phyloP scores from a whole-genome alignment of 2,888 invertebrate species.

The Atrina japonica region DNA sequence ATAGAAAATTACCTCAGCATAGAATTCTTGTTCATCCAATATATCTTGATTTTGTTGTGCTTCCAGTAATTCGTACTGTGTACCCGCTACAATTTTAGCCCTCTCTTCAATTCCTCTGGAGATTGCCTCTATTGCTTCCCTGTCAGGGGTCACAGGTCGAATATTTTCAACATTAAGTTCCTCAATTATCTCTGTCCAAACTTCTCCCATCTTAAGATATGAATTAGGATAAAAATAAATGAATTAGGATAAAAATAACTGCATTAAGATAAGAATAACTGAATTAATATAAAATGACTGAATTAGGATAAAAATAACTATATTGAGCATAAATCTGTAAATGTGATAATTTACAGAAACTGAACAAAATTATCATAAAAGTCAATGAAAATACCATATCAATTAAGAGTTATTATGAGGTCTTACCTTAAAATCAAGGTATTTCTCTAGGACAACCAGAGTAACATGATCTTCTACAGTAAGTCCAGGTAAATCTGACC shows the following conservation, averaged over 20 bases:
- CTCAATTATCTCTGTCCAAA: conserved; percentile 78
- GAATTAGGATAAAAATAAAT: conserved; percentile 17
- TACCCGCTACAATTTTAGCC: conserved; percentile 73
- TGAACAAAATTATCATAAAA: neutral
- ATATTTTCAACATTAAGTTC: conserved; percentile 78
- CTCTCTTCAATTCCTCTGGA: conserved; percentile 77
- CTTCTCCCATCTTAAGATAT: conserved; percentile 76
- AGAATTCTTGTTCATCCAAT: conserved; percentile 79
- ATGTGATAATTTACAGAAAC: neutral
- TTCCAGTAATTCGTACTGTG: conserved; percentile 77
- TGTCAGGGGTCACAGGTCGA: conserved; percentile 79
- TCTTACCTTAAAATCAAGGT: conserved; percentile 79
- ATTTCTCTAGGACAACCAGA: conserved; percentile 79
- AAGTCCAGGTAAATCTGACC: conserved; percentile 78
- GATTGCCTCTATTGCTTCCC: conserved; percentile 79
- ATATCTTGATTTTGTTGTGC: conserved; percentile 78
- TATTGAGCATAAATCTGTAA: neutral
- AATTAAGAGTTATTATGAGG: too few relatives aligned
- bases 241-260: neutral
- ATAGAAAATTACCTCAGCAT: conserved; percentile 80
- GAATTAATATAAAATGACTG: neutral
- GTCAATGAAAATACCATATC: neutral
- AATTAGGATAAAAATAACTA: neutral
- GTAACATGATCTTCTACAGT: conserved; percentile 79
- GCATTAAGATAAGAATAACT: neutral